Evolutionary conservation across 1,140 invertebrate genomes (phyloP), one percentile per base, ranked within the genome.

Genomic region (Cherax destructor): DNA sequence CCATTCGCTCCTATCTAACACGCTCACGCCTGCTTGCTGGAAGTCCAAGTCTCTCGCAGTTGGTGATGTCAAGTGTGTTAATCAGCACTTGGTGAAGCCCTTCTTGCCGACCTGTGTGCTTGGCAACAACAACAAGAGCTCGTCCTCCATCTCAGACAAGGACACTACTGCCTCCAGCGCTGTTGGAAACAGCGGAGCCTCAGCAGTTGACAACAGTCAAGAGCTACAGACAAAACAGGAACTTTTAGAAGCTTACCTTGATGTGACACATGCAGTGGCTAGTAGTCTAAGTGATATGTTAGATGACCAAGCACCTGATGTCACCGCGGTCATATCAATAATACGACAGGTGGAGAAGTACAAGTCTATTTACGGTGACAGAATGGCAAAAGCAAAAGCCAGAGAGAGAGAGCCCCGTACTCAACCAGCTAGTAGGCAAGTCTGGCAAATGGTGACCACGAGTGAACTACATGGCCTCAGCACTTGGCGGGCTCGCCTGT

Each of bases 211-310:
- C 47, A 89, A 41, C 69, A 89, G 18, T 49, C 59, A 72, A n/a
- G 52, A 83, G n/a, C 79, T 83, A 11, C 87, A 89, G 41, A 83
- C 87, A 18, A 89, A 89, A 47, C 79, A 83, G 52, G 56, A 81
- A 24, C 78, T 89, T 16, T 52, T 89, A 30, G 65, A 89, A n/a
- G 50, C 87, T 18, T 89, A 89, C 69, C 69, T 89, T 2, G 79
- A 81, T 41, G 47, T 89, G 11, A 81, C 79, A 24, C 65, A 89
- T 24, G 87, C 79, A 56, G 87, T 89, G 49, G 87, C 87, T 49
- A 89, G 87, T 21, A 89, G 87, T 61, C 47, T 83, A 2, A 89
- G 79, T 83, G 87, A 89, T 24, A 50, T 81, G 77, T n/a, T 89
- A 24, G 87, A 89, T 59, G 87, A 89, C 47, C 79, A 83, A 21